Evolutionary conservation across 2,888 invertebrate genomes (phyloP), one percentile per base, ranked within the genome.

Genomic region (Tupiocoris notatus): DNA sequence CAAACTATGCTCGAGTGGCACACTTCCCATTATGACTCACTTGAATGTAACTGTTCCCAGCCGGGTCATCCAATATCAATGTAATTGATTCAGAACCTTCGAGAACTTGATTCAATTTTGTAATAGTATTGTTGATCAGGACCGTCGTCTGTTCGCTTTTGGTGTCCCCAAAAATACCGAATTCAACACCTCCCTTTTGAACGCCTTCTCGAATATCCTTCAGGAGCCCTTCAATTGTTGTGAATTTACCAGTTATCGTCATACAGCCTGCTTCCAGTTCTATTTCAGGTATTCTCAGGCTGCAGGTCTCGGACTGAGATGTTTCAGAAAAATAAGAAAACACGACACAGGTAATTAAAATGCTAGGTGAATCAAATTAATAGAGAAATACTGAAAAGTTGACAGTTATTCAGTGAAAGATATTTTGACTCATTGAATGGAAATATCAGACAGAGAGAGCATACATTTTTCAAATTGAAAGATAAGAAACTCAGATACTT

Each of bases 41-140:
- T 86, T 95, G 94, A 61, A 98, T 88, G 83, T 97, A 98, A 79
- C 96, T 97, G 85, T 98, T 98, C 0, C 99, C 99, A 7, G 98
- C 95, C 0, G 98, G 96, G 86, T 99, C 99, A 84, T 98, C 95
- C 79, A 99, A 85, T 1, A 98, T 83, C 1, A 99, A 80, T 0
- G 95, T 95, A 0, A 93, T 87, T 2, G 86, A 81, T 9, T 85
- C 84, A 80, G 89, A 84, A 0, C 91, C 88, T 0, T 86, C 84
- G 74, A 96, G 85, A 80, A 89, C 86, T 20, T 74, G 22, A 7
- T 67, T 58, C n/a, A 79, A 58, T 23, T 56, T 24, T 1, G 82
- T 82, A 0, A 87, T 82, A 82, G 96, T 85, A 65, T 88, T 87
- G 16, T 84, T 81, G 67, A 86, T 86, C 56, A 88, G 88, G 79